Evolutionary conservation across 2,888 invertebrate genomes (phyloP), one percentile per base, ranked within the genome.

Genomic region (Hirtodrosophila cameraria): DNA sequence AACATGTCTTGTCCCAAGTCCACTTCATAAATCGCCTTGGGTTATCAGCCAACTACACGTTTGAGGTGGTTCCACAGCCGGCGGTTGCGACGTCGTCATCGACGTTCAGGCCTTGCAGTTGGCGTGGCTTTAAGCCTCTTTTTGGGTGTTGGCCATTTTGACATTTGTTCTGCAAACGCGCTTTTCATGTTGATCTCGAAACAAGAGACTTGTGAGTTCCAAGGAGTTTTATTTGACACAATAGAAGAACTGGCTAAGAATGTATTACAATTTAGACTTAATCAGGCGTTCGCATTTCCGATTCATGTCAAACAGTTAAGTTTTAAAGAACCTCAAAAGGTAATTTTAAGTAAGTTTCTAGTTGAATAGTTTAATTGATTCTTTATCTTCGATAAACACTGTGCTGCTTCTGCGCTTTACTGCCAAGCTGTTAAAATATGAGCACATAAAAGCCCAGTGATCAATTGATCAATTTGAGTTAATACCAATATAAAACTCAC

Each of bases 11-110:
- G 15, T 13, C 30, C 30, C 12, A 42, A 5, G 28, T 57, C 36
- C 46, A 46, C 38, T 15, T 25, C 30, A 43, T 66, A 67, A 60
- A 55, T 48, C 18, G 63, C 50, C 42, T 52, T 38, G 45, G 41
- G 31, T 49, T 73, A 55, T 55, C 59, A 45, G 45, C 28, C 33
- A 49, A 27, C 57, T 42, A 72, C 70, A 74, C 30, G 54, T 31
- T 74, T 68, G 52, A 46, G 63, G 53, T 63, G 63, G 54, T 62
- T 49, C 59, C 46, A 25, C 13, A 28, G 46, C 15, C 50, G 11
- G 18, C 12, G 20, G n/a, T 23, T 3, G 15, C 35, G 28, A 35
- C 58, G 31, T 7, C 20, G 38, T 12, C 36, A 43, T 38, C 11
- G 36, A 45, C 38, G 16, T 16, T 12, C 5, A 18, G 2, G 18